Evolutionary conservation across 2,888 invertebrate genomes (phyloP).

Genomic region (Limnephilus auricula): DNA sequence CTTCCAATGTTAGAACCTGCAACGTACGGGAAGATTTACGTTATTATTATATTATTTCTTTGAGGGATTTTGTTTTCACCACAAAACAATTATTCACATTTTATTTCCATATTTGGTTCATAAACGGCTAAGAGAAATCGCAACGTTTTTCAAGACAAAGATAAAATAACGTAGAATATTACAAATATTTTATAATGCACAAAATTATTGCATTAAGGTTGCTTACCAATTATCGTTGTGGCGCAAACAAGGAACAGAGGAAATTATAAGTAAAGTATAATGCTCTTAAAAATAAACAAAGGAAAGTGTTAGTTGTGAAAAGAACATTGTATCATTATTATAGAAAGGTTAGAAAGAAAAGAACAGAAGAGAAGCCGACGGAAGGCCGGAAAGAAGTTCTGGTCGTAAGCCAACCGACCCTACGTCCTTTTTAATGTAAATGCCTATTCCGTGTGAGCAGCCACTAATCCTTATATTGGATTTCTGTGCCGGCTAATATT

Average conservation of each 20-base stretch:
- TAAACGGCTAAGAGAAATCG: neutral
- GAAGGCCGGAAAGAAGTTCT: constrained; percentile 6
- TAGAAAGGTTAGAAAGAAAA: neutral
- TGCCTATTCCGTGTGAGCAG: constrained; percentile 46
- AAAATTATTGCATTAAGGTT: neutral
- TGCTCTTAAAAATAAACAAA: neutral
- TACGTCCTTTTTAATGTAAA: constrained; percentile 37
- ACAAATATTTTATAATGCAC: neutral
- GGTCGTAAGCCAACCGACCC: constrained; percentile 10
- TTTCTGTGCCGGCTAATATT: constrained; percentile 42
- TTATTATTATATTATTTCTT: neutral
- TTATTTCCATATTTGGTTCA: neutral
- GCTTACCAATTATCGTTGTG: neutral
- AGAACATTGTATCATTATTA: neutral
- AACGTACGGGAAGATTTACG: neutral
- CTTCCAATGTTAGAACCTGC: neutral
- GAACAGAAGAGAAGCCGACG: neutral
- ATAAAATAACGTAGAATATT: neutral
- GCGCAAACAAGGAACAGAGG: neutral
- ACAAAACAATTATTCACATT: neutral
- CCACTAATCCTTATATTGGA: constrained; percentile 51
- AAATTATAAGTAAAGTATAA: neutral
- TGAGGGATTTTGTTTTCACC: neutral
- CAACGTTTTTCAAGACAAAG: neutral
- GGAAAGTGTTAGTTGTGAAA: neutral